Percentiles rank a stretch among this genome's conserved stretches.
These are phyloP conservation scores for Scolanthus callimorphus DNA, from an alignment of 92 coral and sea anemone species.

Conservation along the genomic window DNA sequence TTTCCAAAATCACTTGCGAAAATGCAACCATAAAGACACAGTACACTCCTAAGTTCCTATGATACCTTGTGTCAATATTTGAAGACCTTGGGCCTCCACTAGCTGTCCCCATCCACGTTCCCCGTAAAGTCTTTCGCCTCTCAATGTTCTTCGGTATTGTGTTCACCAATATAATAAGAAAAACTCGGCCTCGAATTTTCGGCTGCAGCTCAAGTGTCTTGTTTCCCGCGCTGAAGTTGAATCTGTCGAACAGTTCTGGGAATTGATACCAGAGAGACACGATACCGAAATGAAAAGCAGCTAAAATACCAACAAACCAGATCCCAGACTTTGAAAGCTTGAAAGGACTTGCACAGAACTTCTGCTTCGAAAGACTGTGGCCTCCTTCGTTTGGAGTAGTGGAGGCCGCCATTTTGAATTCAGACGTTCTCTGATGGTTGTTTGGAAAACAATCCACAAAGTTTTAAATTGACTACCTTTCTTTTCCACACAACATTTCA, in stretches of 20 bases:
- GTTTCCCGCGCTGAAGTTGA: too few species aligned
- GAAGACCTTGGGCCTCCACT: conserved; percentile 6
- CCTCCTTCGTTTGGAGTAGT: too few species aligned
- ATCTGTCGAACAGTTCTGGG: neutral
- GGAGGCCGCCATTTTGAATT: too few species aligned
- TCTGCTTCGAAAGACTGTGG: too few species aligned
- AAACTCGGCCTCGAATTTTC: conserved; percentile 13
- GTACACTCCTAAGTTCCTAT: conserved; percentile 13
- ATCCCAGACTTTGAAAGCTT: neutral
- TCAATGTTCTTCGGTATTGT: conserved; percentile 23
- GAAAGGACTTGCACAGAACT: too few species aligned
- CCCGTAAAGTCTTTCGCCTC: conserved; percentile 17
- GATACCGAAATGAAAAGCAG: neutral
- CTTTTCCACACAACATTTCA: too few species aligned
- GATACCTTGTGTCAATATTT: neutral
- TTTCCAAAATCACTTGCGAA: conserved; percentile 10
- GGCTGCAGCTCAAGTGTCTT: neutral
- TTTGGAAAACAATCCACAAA: too few species aligned
- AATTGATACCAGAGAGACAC: neutral
- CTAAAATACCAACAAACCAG: neutral
- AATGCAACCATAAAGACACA: conserved; percentile 23
- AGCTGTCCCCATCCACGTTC: conserved; percentile 31
- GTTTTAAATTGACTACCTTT: too few species aligned
- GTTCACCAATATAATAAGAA: conserved; percentile 22
- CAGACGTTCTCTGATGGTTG: too few species aligned